Evolutionary conservation across 2,888 invertebrate species (phyloP), one percentile per base, ranked within the genome.

Genomic region (Ectropis crepuscularia): DNA sequence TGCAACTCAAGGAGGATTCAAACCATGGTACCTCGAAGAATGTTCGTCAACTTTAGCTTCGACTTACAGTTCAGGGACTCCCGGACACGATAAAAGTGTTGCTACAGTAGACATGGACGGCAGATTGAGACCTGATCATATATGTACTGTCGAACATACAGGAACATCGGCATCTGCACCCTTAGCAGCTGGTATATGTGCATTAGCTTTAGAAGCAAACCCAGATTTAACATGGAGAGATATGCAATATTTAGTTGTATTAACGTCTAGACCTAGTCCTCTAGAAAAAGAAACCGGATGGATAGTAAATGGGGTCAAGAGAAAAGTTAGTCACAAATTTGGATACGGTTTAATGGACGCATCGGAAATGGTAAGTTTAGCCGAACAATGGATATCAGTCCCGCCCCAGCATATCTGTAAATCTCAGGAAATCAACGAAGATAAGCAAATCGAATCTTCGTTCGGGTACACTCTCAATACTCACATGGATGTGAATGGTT

Each of bases 261-360:
- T 98, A 79, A 98, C 98, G 0, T 98, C 98, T 38, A 94, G 98
- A 70, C 95, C 98, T 2, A 95, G 95, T 51, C 99, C 99, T 0
- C 93, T 99, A 60, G 96, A 96, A 78, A 98, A 97, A 85, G 98
- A 99, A 88, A 94, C 95, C 58, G 98, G 98, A 10, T 99, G 99
- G 99, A 96, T 97, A 59, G 94, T 96, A 48, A 99, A 99, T 83
- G 99, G 98, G 5, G 97, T 98, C 28, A 97, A 98, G 80, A 94
- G 98, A 77, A 97, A 97, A 95, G 98, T 98, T 64, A 98, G 98
- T 81, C 98, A 99, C 89, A 98, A 98, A 91, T 99, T 99, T 85
- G 99, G 99, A 47, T 99, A 99, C 87, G 99, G 99, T n/a, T 90
- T 99, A 76, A 99, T 99, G 98, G 99, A 99, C 90, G 99, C 98